Conservation (phyloP, 2,797 vertebrate species). For the Sebastes cheni region DNA sequence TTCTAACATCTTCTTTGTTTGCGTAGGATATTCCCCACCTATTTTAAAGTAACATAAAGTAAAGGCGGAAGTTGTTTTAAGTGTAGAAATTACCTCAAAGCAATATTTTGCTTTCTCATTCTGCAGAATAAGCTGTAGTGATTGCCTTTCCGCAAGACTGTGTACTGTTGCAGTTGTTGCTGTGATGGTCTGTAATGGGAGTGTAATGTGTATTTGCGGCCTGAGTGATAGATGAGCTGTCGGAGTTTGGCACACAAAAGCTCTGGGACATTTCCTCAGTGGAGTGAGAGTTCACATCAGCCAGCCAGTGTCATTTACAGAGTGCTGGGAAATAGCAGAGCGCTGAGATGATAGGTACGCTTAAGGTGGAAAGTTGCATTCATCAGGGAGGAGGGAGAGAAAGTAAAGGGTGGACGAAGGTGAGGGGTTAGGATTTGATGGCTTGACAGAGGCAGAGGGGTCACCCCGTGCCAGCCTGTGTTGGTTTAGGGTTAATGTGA, state of each 20-base stretch:
- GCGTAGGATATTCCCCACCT: neutral
- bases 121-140: neutral
- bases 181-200: conserved; percentile 71
- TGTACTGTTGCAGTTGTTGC: conserved; percentile 53
- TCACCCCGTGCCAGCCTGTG: neutral
- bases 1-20: neutral
- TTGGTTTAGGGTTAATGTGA: neutral
- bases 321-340: conserved; percentile 81
- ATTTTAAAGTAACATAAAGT: neutral
- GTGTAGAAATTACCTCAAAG: neutral
- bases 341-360: conserved; percentile 67
- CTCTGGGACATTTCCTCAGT: conserved; percentile 78
- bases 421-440: conserved; percentile 25
- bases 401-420: conserved; percentile 10
- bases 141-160: conserved; percentile 28
- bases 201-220: conserved; percentile 75
- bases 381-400: conserved; percentile 37
- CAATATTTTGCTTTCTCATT: conserved; percentile 39
- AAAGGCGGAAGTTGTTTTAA: neutral
- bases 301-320: conserved; percentile 81
- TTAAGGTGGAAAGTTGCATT: conserved; percentile 65
- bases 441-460: conserved; percentile 17
- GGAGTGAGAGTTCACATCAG: conserved; percentile 81
- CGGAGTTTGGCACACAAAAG: conserved; percentile 68
- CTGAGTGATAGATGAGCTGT: conserved; percentile 75